Evolutionary conservation across 2,888 invertebrate species (phyloP).

Genomic region (Oasisia sp.): DNA sequence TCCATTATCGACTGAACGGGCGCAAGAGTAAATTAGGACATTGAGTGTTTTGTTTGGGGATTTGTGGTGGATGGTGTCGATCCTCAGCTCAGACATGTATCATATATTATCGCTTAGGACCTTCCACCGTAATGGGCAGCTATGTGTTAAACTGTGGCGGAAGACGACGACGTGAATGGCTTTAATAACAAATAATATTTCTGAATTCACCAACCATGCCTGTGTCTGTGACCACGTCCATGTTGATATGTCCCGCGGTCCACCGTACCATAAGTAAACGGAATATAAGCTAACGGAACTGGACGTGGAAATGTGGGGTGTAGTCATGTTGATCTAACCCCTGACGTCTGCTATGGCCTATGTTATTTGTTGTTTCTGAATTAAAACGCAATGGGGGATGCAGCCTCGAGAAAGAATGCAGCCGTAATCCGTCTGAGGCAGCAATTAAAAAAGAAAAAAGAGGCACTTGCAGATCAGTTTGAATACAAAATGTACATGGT

Average conservation of each 20-base stretch:
- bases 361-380: constrained; percentile 28
- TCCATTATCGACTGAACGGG: constrained; percentile 11
- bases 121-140: constrained; percentile 3
- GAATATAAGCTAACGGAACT: constrained; percentile 4
- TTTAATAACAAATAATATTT: constrained; percentile 12
- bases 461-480: constrained; percentile 65
- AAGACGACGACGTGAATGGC: constrained; percentile 12
- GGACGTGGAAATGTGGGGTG: constrained; percentile 6
- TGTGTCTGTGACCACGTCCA: constrained; percentile 8
- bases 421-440: constrained; percentile 52
- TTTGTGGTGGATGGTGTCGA: constrained; percentile 13
- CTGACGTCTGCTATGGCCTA: constrained; percentile 3
- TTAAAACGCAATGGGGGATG: constrained; percentile 50
- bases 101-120: not conserved
- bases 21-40: not conserved
- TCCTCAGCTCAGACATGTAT: constrained; percentile 4
- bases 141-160: not conserved
- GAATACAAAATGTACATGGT: constrained; percentile 63
- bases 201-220: constrained; percentile 6
- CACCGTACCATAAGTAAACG: not conserved
- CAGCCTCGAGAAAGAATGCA: constrained; percentile 52
- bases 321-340: constrained; percentile 17
- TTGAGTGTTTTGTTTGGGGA: not conserved
- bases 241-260: constrained; percentile 10
- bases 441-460: constrained; percentile 60